These are phyloP conservation scores for Nomada fabriciana DNA, from an alignment of 2,888 invertebrate genomes.

Conservation along the genomic window DNA sequence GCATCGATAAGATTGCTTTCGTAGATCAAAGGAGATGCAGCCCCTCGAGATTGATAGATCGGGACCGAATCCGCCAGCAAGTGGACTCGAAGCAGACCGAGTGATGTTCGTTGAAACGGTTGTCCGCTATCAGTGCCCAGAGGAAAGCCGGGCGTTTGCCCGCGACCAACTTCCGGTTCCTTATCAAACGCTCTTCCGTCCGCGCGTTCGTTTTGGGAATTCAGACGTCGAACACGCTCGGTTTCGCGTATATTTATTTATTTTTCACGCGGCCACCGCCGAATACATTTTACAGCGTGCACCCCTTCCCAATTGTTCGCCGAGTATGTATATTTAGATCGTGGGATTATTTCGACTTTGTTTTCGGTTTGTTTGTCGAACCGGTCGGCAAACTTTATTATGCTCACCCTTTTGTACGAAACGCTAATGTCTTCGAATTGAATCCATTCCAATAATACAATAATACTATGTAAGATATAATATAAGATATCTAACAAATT, in stretches of 20 bases:
- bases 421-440: too few relatives aligned
- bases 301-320: too few relatives aligned
- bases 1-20: conserved; percentile 57
- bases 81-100: conserved; percentile 54
- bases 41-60: conserved; percentile 53
- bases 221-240: conserved; percentile 70
- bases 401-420: too few relatives aligned
- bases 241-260: not conserved
- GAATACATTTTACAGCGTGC: too few relatives aligned
- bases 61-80: conserved; percentile 49
- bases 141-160: conserved; percentile 77
- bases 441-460: too few relatives aligned
- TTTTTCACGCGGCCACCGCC: too few relatives aligned
- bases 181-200: conserved; percentile 82
- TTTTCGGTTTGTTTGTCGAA: too few relatives aligned
- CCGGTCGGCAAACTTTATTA: too few relatives aligned
- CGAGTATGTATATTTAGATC: too few relatives aligned
- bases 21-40: conserved; percentile 47
- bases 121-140: conserved; percentile 68
- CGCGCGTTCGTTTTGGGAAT: conserved; percentile 68
- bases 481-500: too few relatives aligned
- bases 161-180: conserved; percentile 80
- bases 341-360: too few relatives aligned
- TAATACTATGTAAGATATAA: too few relatives aligned
- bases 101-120: conserved; percentile 45